Percentiles rank a stretch among this genome's conserved stretches.
Conservation (phyloP, 2,888 invertebrate genomes). For the Polyploca ridens region DNA sequence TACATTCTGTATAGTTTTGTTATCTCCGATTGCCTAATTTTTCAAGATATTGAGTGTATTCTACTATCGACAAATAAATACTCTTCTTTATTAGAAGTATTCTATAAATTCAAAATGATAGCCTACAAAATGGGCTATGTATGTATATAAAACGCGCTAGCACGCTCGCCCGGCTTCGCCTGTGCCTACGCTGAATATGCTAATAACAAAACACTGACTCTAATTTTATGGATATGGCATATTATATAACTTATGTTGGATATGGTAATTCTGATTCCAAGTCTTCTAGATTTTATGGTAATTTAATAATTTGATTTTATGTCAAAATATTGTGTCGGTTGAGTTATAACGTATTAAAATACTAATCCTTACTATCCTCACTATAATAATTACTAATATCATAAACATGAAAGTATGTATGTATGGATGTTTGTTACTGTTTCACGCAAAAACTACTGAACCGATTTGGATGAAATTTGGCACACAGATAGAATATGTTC, state of each 20-base stretch:
- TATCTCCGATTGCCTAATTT: background rate
- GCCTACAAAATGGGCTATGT: conserved; percentile 23
- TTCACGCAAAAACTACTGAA: too few species aligned
- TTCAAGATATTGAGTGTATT: background rate
- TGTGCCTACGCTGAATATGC: conserved; percentile 42
- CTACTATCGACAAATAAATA: too few species aligned
- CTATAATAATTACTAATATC: too few species aligned
- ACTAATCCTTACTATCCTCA: too few species aligned
- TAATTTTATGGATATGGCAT: conserved; percentile 1
- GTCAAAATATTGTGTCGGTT: conserved; percentile 4
- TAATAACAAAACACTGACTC: conserved; percentile 13
- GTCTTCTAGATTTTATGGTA: background rate
- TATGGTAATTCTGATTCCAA: background rate
- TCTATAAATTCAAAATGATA: background rate
- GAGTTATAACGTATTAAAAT: background rate
- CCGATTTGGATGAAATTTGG: too few species aligned
- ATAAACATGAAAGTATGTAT: too few species aligned
- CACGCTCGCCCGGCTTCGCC: conserved; percentile 35
- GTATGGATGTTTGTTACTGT: too few species aligned
- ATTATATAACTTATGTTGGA: background rate
- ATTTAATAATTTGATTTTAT: background rate
- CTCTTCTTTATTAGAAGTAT: background rate
- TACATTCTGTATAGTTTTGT: too few species aligned
- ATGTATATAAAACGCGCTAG: conserved; percentile 26
- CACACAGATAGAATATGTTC: too few species aligned